Evolutionary conservation across 1,140 invertebrate species (phyloP).

Genomic region (Eriosoma lanigerum): DNA sequence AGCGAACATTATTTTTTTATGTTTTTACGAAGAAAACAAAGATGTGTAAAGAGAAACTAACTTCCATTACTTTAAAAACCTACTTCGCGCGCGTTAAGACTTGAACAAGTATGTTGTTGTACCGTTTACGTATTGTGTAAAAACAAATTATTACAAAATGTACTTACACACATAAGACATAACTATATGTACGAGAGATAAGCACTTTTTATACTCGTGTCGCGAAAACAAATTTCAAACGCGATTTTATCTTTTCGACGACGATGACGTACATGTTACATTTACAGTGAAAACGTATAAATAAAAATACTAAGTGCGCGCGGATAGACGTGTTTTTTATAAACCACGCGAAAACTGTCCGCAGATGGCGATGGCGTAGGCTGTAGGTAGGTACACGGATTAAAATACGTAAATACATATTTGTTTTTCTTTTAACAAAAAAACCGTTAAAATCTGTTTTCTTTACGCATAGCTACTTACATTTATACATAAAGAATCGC

Average conservation of each 20-base stretch:
- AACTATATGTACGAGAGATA: background rate
- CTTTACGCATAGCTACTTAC: background rate
- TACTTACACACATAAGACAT: background rate
- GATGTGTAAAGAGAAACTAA: too few species aligned
- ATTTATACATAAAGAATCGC: background rate
- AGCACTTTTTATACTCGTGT: background rate
- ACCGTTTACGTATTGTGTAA: background rate
- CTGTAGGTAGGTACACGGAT: background rate
- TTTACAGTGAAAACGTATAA: too few species aligned
- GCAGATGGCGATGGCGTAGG: background rate
- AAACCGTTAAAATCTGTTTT: constrained; percentile 41
- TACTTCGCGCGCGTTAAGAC: too few species aligned
- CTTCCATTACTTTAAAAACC: too few species aligned
- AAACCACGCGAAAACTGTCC: background rate
- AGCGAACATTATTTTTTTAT: too few species aligned
- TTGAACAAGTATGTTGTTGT: too few species aligned
- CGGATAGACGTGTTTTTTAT: too few species aligned
- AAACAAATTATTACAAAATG: background rate
- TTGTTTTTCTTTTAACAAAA: constrained; percentile 38
- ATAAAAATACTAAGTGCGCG: background rate
- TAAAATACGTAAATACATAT: constrained; percentile 10
- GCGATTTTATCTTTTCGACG: constrained; percentile 4
- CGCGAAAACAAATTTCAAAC: constrained; percentile 1
- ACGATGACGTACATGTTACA: background rate
- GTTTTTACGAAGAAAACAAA: too few species aligned